These are phyloP conservation scores for Sterrhoptilus dennistouni DNA, from an alignment of 2,113 vertebrate genomes.

Conservation along the genomic window DNA sequence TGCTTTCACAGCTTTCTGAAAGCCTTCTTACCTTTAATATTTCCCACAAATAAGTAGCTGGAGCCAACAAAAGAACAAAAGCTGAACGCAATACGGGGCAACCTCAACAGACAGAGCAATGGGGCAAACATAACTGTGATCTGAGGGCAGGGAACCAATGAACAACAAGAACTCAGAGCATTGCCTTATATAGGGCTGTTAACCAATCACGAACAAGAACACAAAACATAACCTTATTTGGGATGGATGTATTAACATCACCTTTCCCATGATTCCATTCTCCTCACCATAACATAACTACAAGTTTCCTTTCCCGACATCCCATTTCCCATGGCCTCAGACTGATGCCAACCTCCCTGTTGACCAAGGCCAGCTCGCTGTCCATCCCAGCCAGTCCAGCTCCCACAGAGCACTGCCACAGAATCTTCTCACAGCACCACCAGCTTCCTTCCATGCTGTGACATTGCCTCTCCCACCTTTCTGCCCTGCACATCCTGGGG, in stretches of 20 bases:
- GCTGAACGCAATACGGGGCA: fast-evolving
- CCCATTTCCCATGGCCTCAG: neutral
- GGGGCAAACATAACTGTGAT: neutral
- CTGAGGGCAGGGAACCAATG: neutral
- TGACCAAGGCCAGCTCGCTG: neutral
- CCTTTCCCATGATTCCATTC: neutral
- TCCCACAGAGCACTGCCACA: neutral
- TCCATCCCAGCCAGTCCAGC: neutral
- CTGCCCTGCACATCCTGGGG: neutral
- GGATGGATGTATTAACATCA: neutral
- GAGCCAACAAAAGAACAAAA: neutral
- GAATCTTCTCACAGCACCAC: fast-evolving
- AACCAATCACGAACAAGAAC: neutral
- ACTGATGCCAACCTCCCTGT: neutral
- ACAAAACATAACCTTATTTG: neutral
- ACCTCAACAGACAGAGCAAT: neutral
- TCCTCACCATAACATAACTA: neutral
- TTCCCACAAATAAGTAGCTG: neutral
- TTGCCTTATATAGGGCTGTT: neutral
- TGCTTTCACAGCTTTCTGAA: too few species aligned
- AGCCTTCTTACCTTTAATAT: too few species aligned
- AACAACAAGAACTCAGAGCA: neutral
- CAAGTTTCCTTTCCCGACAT: neutral
- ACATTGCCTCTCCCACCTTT: neutral
- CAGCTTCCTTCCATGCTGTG: neutral